A percentile compares a stretch with the other conserved stretches of the same genome.
Evolutionary conservation across 2,797 vertebrate genomes (phyloP).

Genomic region (Megalops cyprinoides): DNA sequence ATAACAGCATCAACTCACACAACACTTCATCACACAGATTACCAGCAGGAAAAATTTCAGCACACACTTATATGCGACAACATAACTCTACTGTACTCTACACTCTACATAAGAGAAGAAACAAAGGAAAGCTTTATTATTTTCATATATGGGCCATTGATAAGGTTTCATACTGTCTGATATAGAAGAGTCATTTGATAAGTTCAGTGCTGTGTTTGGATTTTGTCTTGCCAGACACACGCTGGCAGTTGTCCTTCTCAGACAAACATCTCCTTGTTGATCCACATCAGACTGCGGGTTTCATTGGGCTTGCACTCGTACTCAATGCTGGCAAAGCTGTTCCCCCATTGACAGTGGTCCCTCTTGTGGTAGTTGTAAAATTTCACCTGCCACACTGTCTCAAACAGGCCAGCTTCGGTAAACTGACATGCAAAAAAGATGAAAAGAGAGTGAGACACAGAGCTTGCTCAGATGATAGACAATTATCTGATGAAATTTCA

Average conservation of each 20-base stretch:
- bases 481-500: neutral
- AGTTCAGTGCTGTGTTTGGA: slow-evolving; percentile 60
- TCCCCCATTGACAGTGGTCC: slow-evolving; percentile 95
- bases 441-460: neutral
- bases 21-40: neutral
- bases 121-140: neutral
- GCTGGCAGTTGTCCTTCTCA: slow-evolving; percentile 69
- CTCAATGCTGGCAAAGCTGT: slow-evolving; percentile 92
- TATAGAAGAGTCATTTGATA: slow-evolving; percentile 47
- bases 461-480: no score
- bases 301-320: slow-evolving; percentile 96
- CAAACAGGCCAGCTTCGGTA: slow-evolving; percentile 84
- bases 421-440: slow-evolving; percentile 71
- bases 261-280: slow-evolving; percentile 94
- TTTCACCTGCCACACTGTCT: slow-evolving; percentile 96
- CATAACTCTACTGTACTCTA: neutral
- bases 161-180: slow-evolving; percentile 72
- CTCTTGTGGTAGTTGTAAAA: slow-evolving; percentile 98
- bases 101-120: no score
- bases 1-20: no score
- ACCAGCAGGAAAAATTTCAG: neutral
- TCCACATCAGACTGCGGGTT: slow-evolving; percentile 93
- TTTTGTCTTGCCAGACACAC: no score
- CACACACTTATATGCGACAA: neutral
- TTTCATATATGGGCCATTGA: slow-evolving; percentile 49